Evolutionary conservation across 2,888 invertebrate genomes (phyloP), one percentile per base, ranked within the genome.

Genomic region (Epistrophella euchroma): DNA sequence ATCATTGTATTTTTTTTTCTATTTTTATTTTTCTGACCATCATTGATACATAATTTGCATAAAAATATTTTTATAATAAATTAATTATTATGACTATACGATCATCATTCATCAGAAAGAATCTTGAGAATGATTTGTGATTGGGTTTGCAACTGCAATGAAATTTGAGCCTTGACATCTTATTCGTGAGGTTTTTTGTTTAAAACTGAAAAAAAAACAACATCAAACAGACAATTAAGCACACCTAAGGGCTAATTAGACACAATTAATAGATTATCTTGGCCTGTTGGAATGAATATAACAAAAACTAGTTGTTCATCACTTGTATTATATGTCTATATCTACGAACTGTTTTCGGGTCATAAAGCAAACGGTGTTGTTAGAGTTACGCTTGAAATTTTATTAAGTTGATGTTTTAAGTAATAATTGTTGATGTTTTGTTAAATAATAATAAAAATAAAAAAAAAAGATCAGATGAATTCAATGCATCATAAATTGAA

Each of bases 111-210:
- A 50, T 68, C 50, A 64, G 15, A 22, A 13, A 35, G 50, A 50
- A 68, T 68, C 66, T 68, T 68, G 50, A 68, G 50, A 68, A 68
- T 50, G 66, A 68, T 68, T 68, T 68, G 66, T 50, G 47, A 68
- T 68, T 66, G 32, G 32, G 64, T 22, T 68, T 68, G 50, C 50
- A 28, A 68, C 50, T 68, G 50, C 66, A 68, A 68, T 68, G 66
- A 68, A 50, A 68, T 68, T 68, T 83, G 28, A 79, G 19, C 84
- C 84, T 84, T 84, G 84, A 76, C 84, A 82, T 50, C 66, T 62
- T 68, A 72, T 66, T 58, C 75, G 66, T 50, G 50, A 50, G 71
- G 4, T n/a, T 17, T 32, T 55, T 25, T 55, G 17, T 19, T 55
- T 60, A 55, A 55, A 60, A 64, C 15, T 35, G 50, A 19, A 19